Percentiles rank a stretch among this genome's conserved stretches.
phyloP scores from a whole-genome alignment of 2,888 invertebrate species.

The Pandemis cinnamomeana region DNA sequence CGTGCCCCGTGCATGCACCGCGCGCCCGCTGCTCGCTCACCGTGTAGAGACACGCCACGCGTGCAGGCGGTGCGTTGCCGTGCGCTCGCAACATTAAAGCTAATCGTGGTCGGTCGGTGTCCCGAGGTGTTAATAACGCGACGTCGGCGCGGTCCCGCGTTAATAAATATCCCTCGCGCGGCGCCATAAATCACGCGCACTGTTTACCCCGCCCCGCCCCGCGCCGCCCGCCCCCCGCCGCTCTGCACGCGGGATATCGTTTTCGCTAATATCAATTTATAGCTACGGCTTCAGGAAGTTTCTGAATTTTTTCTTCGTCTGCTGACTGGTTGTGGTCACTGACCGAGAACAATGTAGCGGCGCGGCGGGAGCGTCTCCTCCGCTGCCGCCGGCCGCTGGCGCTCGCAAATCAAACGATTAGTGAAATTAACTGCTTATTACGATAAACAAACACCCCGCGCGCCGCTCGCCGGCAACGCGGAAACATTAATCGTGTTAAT shows the following conservation, averaged over 20 bases:
- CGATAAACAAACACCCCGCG: conserved; percentile 6
- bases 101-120: conserved; percentile 5
- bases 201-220: conserved; percentile 11
- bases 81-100: neutral
- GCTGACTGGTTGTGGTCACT: neutral
- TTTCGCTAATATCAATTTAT: conserved; percentile 25
- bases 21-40: neutral
- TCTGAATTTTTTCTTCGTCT: neutral
- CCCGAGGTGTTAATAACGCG: conserved; percentile 14
- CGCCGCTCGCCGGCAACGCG: neutral
- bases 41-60: no score
- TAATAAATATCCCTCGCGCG: conserved; percentile 27
- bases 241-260: conserved; percentile 10
- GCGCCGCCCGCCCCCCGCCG: neutral
- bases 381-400: neutral
- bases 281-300: conserved; percentile 15
- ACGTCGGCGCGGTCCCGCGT: conserved; percentile 12
- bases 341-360: neutral
- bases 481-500: conserved; percentile 3
- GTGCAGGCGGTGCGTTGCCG: neutral
- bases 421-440: conserved; percentile 34
- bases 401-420: conserved; percentile 38
- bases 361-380: neutral
- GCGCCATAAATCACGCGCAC: conserved; percentile 29
- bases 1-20: neutral